Base-by-base conservation (phyloP, 2,797 vertebrate species). In the Sebastes alutus region DNA sequence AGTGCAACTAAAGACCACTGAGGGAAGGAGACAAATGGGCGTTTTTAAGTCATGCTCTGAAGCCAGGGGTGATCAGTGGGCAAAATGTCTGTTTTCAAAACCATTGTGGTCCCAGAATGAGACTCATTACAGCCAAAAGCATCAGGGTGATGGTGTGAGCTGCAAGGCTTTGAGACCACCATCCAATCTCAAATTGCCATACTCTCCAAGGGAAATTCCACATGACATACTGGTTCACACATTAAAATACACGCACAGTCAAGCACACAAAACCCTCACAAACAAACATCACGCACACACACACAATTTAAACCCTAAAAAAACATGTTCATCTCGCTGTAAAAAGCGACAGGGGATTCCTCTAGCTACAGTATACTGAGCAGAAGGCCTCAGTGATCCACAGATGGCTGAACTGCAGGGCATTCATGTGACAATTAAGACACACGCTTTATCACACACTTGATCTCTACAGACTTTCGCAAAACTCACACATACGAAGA, bases 321-420 rank as follows among this genome's bases (percentile, higher is more conserved):
- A 64, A 74, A 74, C 52, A 52, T 52, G 1, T 30, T 4, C 1
- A 5, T 72, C 52, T 58, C 25, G 12, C 22, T 18, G 4, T 27
- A 66, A 42, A 42, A 69, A 58, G 27, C 16, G 22, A 52, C 59
- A 55, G 9, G 71, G 72, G 46, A 78, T 80, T 88, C 79, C 23
- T 83, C 30, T 69, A 12, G 64, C 71, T 77, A 60, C 30, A n/a
- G 60, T 33, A 18, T 58, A 33, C 30, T 2, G 35, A 92, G 72
- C 89, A 90, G 87, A 91, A 81, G 74, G 87, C 38, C 61, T 75
- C 65, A 10, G 16, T 72, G 49, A 74, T 80, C 74, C 85, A 86
- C 91, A 92, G 90, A 93, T 92, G 92, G 87, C 58, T 75, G 67
- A 83, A 86, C 87, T 89, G 68, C 84, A 87, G 90, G 88, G 88